Evolutionary conservation across 1,140 invertebrate species (phyloP).

Genomic region (Anastrepha ludens): DNA sequence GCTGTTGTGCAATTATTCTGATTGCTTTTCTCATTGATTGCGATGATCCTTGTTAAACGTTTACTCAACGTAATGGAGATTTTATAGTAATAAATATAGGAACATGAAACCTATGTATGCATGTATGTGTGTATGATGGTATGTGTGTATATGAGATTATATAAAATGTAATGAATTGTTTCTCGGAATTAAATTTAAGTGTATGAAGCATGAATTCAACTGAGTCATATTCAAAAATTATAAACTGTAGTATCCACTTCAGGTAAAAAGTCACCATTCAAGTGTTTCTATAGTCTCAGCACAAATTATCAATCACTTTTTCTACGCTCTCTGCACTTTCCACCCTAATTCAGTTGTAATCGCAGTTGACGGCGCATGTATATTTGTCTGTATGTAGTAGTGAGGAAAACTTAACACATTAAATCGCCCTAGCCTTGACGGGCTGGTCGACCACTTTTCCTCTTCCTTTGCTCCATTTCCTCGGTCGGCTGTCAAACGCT

Average conservation of each 20-base stretch:
- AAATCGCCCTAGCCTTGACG: neutral
- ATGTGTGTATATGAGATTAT: neutral
- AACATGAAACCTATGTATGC: too few species aligned
- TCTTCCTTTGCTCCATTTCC: slow-evolving; percentile 9
- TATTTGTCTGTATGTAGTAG: neutral
- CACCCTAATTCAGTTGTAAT: slow-evolving; percentile 35
- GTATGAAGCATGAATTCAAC: neutral
- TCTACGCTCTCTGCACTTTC: neutral
- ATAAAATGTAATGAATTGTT: slow-evolving; percentile 13
- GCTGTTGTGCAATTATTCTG: slow-evolving; percentile 51
- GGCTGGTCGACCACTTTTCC: neutral
- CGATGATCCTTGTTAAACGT: slow-evolving; percentile 50
- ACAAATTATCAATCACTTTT: slow-evolving; percentile 18
- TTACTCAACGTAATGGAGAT: slow-evolving; percentile 41
- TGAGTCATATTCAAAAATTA: neutral
- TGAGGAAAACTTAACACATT: neutral
- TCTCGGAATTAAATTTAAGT: neutral
- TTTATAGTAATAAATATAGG: slow-evolving; percentile 1
- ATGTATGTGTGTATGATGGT: neutral
- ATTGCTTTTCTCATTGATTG: slow-evolving; percentile 51
- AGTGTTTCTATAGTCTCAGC: neutral
- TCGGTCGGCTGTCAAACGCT: slow-evolving; percentile 11
- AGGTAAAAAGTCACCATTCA: neutral
- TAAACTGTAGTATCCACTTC: neutral
- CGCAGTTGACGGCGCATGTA: neutral